These are phyloP conservation scores for Drosophila formosana DNA, from an alignment of 2,888 invertebrate genomes.

Conservation along the genomic window DNA sequence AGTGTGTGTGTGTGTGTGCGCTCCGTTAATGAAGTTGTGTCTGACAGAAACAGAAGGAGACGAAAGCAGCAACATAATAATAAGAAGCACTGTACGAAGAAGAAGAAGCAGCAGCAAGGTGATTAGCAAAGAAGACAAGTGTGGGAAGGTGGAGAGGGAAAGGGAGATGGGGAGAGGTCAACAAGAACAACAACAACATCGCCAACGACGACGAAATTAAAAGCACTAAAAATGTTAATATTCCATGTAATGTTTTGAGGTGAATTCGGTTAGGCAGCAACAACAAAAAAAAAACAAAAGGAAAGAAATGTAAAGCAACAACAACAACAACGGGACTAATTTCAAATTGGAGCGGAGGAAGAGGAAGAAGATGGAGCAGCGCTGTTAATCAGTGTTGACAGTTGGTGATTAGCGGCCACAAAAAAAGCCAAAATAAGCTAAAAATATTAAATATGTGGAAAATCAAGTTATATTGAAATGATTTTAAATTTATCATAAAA, in stretches of 20 bases:
- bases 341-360: neutral
- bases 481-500: too few relatives aligned
- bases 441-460: too few relatives aligned
- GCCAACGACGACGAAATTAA: conserved; percentile 18
- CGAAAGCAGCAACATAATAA: conserved; percentile 9
- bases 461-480: too few relatives aligned
- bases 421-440: too few relatives aligned
- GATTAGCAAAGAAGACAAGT: conserved; percentile 46
- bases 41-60: conserved; percentile 32
- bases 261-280: conserved; percentile 24
- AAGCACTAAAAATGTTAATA: conserved; percentile 42
- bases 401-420: too few relatives aligned
- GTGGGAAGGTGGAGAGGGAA: neutral
- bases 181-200: neutral
- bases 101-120: conserved; percentile 32
- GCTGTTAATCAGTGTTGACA: conserved; percentile 1
- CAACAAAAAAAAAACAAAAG: neutral
- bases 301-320: neutral
- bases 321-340: conserved; percentile 12
- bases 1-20: conserved; percentile 24
- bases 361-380: neutral
- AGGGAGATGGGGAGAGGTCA: neutral
- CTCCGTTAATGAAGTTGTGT: conserved; percentile 49
- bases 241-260: conserved; percentile 38
- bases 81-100: conserved; percentile 1